phyloP scores from a whole-genome alignment of 2,113 vertebrate genomes.

The Progne subis region DNA sequence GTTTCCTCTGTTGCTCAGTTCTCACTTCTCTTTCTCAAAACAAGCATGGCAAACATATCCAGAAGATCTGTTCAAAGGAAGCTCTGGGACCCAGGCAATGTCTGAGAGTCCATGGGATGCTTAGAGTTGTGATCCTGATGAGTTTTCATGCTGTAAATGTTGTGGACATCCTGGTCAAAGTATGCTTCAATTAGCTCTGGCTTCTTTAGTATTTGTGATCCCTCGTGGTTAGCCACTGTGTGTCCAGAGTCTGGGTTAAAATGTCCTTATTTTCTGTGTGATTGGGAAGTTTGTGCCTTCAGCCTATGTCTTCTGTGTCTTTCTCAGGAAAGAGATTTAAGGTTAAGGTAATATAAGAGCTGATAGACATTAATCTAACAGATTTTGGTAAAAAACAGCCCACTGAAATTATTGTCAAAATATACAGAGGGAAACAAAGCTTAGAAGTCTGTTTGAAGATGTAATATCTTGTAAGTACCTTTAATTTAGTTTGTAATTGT shows the following conservation, averaged over 20 bases:
- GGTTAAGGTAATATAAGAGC: neutral
- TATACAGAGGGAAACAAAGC: neutral
- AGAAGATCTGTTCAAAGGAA: neutral
- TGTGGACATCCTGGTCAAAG: neutral
- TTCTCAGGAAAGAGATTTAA: neutral
- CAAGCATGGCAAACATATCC: neutral
- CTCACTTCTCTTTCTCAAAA: neutral
- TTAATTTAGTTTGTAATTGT: neutral
- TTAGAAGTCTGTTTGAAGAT: neutral
- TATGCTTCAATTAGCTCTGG: neutral
- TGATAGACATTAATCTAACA: neutral
- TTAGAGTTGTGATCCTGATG: neutral
- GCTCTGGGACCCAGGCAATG: neutral
- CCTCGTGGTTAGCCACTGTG: neutral
- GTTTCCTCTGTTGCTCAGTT: neutral
- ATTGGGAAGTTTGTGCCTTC: neutral
- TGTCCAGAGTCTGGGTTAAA: neutral
- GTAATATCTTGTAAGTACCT: neutral
- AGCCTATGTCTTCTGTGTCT: neutral
- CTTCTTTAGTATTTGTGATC: neutral
- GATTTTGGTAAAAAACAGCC: neutral
- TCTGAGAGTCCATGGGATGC: neutral
- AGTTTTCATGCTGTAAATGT: neutral
- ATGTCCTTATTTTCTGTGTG: neutral
- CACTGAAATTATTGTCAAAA: neutral